Base-by-base conservation (phyloP, 92 coral and sea anemone genomes). In the Montipora capitata region DNA sequence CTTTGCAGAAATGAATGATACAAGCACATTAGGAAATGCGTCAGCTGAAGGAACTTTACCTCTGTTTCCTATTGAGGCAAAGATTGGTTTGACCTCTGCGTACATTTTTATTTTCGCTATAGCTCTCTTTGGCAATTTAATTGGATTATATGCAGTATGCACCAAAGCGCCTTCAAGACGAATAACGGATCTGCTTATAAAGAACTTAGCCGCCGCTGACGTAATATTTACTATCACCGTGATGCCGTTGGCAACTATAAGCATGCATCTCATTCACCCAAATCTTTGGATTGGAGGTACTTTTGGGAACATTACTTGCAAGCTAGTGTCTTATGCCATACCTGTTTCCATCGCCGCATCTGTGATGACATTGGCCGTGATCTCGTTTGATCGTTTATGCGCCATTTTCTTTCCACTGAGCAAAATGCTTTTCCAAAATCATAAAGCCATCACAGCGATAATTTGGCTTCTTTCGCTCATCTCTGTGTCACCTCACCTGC, bases 181-280 rank as follows among this genome's bases (percentile, higher is more conserved):
- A 35, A 76, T 78, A 1, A 86, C 91, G 7, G 85, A 92, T 77
- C 74, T 77, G 13, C 58, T 94, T 54, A 85, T 94, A n/a, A 93
- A 91, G 35, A 94, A 94, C 68, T 75, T 94, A 91, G 93, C 95
- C 10, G 54, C 82, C 12, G 94, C 97, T 1, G 95, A 94, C 72
- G 20, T 94, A 68, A 58, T 94, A 15, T 83, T 90, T 0, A 62
- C 92, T 2, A 10, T 94, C 2, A 52, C 89, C 2, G 42, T 84
- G 1, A 83, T 92, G 52, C 98, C 98, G 8, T 44, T 83, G 7
- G 52, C 67, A 16, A 73, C 90, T 16, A 79, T 67, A 44, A 59
- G 63, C 51, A 4, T 94, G 77, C 84, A 82, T 64, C 6, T 87
- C 10, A 48, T 10, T 10, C 59, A 18, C 3, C 14, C 45, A 8